Base-by-base conservation (phyloP, 1,140 invertebrate species). In the Mamestra configurata region DNA sequence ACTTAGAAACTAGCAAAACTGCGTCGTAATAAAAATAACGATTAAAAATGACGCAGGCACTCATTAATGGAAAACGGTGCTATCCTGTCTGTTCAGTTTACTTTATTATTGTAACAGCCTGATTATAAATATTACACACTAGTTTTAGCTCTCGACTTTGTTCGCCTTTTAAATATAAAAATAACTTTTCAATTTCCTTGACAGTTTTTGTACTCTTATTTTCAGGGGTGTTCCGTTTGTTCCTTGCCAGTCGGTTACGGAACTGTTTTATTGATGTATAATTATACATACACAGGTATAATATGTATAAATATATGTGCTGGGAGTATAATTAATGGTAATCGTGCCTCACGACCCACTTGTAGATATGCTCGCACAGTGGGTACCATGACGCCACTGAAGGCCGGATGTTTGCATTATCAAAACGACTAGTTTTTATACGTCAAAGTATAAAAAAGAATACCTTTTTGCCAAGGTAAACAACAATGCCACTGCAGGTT, bases 341-440 rank as follows among this genome's bases (percentile, higher is more conserved):
- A 61, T 61, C 59, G 59, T 61, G 59, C 27, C 15, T 37, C 59
- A 61, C 59, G 59, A 61, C 27, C 24, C 31, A n/a, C 43, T 49
- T 0, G 13, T 27, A 57, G 53, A 22, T 27, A 22, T 22, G 53
- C 22, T 37, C 59, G 24, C 24, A 61, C 59, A 61, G 59, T 61
- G 59, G 57, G 57, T 6, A 35, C 2, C 53, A 24, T 61, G 57
- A 61, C 27, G 59, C 27, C 59, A 61, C 24, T 37, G 6, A 35
- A 11, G 53, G 20, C 53, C 53, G 59, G 59, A 61, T 61, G 31
- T 37, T 13, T 27, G 27, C 27, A 61, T 15, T 37, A 35, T n/a
- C 31, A 20, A 18, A 61, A 61, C 27, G 35, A 18, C 59, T 7
- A 57, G 22, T 27, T 57, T 57, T 57, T 27, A 57, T 57, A 13